phyloP scores from a whole-genome alignment of 1,140 invertebrate species.

The Drosophila miranda region DNA sequence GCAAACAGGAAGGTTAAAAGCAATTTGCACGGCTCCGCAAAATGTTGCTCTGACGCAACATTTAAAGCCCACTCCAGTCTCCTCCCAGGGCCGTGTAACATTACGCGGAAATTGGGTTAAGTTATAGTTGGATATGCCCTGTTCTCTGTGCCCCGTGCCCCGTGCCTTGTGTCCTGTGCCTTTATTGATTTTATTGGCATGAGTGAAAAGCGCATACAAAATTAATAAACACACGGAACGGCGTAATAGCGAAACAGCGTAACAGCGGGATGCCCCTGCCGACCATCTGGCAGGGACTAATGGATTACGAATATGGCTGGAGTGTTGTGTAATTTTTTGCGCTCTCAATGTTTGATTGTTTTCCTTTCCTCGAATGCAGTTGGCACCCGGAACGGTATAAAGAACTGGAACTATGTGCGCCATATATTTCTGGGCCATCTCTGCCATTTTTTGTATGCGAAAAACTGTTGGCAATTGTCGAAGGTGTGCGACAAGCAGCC shows the following conservation, averaged over 20 bases:
- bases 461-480: slow-evolving; percentile 40
- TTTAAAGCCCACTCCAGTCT: slow-evolving; percentile 41
- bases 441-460: slow-evolving; percentile 28
- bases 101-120: slow-evolving; percentile 63
- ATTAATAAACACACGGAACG: slow-evolving; percentile 57
- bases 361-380: slow-evolving; percentile 53
- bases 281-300: slow-evolving; percentile 65
- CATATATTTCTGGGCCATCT: slow-evolving; percentile 22
- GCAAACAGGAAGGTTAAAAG: slow-evolving; percentile 30
- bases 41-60: slow-evolving; percentile 34
- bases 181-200: slow-evolving; percentile 49
- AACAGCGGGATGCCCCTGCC: neutral
- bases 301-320: slow-evolving; percentile 69
- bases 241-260: neutral
- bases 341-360: slow-evolving; percentile 68
- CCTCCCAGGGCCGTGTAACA: slow-evolving; percentile 5
- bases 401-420: slow-evolving; percentile 14
- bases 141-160: neutral
- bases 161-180: slow-evolving; percentile 3
- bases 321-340: slow-evolving; percentile 51
- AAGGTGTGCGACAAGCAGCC: slow-evolving; percentile 33
- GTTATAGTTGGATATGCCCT: slow-evolving; percentile 31
- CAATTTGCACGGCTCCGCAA: slow-evolving; percentile 29
- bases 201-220: slow-evolving; percentile 53
- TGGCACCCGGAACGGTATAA: slow-evolving; percentile 40